phyloP scores from a whole-genome alignment of 2,888 invertebrate species.

The Therioaphis trifolii region DNA sequence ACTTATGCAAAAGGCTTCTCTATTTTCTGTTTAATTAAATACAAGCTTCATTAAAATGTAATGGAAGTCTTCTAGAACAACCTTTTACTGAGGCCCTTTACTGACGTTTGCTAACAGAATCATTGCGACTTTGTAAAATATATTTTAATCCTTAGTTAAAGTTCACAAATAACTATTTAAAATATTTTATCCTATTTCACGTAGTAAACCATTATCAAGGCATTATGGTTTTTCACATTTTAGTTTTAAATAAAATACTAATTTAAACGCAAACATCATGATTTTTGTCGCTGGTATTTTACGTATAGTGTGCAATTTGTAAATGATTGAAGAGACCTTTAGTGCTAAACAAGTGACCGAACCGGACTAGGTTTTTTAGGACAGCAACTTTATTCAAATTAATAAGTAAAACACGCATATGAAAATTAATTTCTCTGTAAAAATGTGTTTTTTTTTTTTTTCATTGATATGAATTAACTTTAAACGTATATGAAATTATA shows the following conservation, averaged over 20 bases:
- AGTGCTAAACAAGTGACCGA: slow-evolving; percentile 8
- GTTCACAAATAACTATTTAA: too few species aligned
- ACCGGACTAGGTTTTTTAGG: slow-evolving; percentile 56
- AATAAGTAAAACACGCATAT: slow-evolving; percentile 3
- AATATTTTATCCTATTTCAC: too few species aligned
- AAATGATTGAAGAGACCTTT: background rate
- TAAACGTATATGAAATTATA: too few species aligned
- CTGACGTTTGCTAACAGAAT: too few species aligned
- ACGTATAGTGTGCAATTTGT: slow-evolving; percentile 3
- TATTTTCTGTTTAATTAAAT: background rate
- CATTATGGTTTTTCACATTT: background rate
- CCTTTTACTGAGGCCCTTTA: too few species aligned
- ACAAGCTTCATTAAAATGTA: background rate
- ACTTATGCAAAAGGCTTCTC: background rate
- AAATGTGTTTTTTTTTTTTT: slow-evolving; percentile 18
- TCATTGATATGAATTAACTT: too few species aligned
- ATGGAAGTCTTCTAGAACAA: background rate
- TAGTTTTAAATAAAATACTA: background rate
- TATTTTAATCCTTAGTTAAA: too few species aligned
- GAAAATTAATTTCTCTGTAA: slow-evolving; percentile 45
- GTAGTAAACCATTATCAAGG: too few species aligned
- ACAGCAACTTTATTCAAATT: slow-evolving; percentile 36
- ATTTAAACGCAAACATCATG: slow-evolving; percentile 17
- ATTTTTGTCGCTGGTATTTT: background rate
- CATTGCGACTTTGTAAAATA: too few species aligned